phyloP scores from a whole-genome alignment of 2,888 invertebrate genomes.

The Callyntrura sp. region DNA sequence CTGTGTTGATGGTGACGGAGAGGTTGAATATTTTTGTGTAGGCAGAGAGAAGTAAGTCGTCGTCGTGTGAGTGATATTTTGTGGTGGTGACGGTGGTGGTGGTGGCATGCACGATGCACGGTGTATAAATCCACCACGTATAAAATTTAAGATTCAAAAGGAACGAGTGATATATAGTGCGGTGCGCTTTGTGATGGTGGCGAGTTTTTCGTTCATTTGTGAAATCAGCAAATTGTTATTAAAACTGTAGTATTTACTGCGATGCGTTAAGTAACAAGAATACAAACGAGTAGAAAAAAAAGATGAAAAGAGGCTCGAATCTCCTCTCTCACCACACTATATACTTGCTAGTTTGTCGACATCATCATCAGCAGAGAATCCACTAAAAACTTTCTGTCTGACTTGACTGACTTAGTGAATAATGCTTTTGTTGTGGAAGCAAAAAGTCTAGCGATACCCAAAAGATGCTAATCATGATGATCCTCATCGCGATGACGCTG shows the following conservation, averaged over 20 bases:
- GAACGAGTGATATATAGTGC: conserved; percentile 68
- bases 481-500: conserved; percentile 54
- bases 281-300: conserved; percentile 17
- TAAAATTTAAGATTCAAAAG: neutral
- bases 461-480: conserved; percentile 48
- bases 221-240: conserved; percentile 77
- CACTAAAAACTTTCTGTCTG: conserved; percentile 75
- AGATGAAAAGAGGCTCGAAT: conserved; percentile 26
- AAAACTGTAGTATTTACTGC: conserved; percentile 63
- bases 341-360: conserved; percentile 68
- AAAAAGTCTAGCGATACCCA: conserved; percentile 70
- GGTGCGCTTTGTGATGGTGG: conserved; percentile 63
- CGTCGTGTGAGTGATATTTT: conserved; percentile 18
- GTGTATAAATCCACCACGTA: neutral
- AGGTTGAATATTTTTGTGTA: conserved; percentile 47
- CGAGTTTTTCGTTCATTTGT: conserved; percentile 71
- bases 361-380: conserved; percentile 31
- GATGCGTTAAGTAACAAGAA: conserved; percentile 37
- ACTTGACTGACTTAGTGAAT: conserved; percentile 70
- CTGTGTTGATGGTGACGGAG: conserved; percentile 1
- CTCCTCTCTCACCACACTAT: conserved; percentile 7
- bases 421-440: conserved; percentile 76
- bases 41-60: neutral
- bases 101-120: conserved; percentile 31
- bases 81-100: conserved; percentile 37